Percentiles rank a stretch among this genome's conserved stretches.
phyloP scores from a whole-genome alignment of 2,113 vertebrate genomes.

The Bettongia penicillata region DNA sequence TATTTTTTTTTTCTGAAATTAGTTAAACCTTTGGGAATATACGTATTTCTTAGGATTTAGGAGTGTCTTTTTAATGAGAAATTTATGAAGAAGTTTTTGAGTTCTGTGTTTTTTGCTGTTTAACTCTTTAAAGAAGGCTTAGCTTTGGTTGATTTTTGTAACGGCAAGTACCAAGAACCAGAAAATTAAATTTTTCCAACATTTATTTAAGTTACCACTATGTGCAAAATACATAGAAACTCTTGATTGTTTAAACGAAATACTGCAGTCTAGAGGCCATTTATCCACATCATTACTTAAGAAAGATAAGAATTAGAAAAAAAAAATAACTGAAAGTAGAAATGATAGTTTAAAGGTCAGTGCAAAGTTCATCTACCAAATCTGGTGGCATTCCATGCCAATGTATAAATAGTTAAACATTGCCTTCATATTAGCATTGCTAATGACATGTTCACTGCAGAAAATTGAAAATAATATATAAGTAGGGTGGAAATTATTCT shows the following conservation, averaged over 20 bases:
- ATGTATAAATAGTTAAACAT: background rate
- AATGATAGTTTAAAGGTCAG: constrained; percentile 12
- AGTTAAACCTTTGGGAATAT: background rate
- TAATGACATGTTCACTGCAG: background rate
- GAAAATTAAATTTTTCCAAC: background rate
- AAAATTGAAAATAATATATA: background rate
- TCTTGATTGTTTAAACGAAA: background rate
- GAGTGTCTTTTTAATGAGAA: background rate
- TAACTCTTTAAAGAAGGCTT: background rate
- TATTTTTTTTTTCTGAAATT: background rate
- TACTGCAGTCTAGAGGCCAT: background rate
- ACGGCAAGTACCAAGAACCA: background rate
- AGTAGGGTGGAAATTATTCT: background rate
- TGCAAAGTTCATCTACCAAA: background rate
- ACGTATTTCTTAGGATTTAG: background rate
- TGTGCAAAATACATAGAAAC: background rate
- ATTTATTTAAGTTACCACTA: background rate
- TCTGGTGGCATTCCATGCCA: background rate
- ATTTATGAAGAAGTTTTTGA: background rate
- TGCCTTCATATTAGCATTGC: background rate
- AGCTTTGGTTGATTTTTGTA: background rate
- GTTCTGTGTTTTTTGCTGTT: background rate
- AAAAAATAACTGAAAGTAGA: background rate
- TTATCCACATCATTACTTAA: background rate
- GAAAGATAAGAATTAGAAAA: constrained; percentile 3